Percentiles rank a stretch among this genome's conserved stretches.
These are phyloP conservation scores for Zalophus californianus DNA, from an alignment of 2,797 vertebrate species.

Conservation along the genomic window DNA sequence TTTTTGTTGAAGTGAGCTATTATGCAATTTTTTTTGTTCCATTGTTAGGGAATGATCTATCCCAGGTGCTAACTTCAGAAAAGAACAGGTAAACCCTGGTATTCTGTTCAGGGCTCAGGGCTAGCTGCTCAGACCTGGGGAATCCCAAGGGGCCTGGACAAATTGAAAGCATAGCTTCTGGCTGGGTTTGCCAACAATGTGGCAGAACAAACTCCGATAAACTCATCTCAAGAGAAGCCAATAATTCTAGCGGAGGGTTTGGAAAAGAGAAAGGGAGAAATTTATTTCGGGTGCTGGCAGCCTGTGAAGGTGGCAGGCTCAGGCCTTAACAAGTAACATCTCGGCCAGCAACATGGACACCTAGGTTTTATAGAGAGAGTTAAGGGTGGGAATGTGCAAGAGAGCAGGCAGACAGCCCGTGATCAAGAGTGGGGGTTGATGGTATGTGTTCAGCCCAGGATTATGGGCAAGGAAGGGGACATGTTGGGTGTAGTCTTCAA, in stretches of 20 bases:
- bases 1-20: neutral
- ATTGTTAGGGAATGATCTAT: neutral
- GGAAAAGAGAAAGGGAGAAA: neutral
- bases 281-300: neutral
- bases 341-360: neutral
- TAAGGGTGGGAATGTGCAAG: neutral
- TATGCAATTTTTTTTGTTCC: neutral
- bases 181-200: neutral
- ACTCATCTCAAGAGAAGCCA: neutral
- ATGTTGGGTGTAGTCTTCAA: neutral
- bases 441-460: neutral
- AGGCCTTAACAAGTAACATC: neutral
- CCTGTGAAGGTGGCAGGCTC: neutral
- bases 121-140: neutral
- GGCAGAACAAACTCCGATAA: neutral
- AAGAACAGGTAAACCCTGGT: neutral
- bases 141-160: neutral
- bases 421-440: neutral
- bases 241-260: neutral
- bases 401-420: neutral
- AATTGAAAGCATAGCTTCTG: neutral
- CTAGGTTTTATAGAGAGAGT: neutral
- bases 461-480: neutral
- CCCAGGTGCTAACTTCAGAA: neutral
- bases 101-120: neutral